Evolutionary conservation across 2,113 vertebrate species (phyloP).

Genomic region (Picathartes gymnocephalus): DNA sequence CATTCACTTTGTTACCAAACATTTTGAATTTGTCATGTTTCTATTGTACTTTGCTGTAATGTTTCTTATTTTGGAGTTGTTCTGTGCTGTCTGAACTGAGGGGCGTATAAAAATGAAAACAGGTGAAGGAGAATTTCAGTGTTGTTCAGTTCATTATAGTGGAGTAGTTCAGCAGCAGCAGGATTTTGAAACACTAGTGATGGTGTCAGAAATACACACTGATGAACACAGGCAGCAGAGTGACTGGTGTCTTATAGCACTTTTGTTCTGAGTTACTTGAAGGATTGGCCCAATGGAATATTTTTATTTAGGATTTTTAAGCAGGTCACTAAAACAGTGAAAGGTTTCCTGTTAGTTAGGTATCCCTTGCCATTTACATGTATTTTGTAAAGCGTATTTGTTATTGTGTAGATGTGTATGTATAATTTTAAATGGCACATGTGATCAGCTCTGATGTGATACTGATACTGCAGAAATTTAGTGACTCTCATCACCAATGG

Average conservation of each 20-base stretch:
- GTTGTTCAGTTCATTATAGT: not conserved
- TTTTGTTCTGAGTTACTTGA: not conserved
- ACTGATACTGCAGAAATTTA: not conserved
- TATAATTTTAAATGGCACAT: not conserved
- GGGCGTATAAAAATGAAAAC: not conserved
- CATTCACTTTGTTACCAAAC: not conserved
- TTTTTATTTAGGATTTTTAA: not conserved
- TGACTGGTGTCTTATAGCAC: not conserved
- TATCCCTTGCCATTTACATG: not conserved
- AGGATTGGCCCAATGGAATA: not conserved
- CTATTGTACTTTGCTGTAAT: not conserved
- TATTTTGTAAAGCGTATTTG: not conserved
- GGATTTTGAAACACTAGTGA: not conserved
- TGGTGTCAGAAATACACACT: not conserved
- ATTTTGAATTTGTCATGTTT: not conserved
- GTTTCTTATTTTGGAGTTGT: not conserved
- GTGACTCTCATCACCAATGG: not conserved
- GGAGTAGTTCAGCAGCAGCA: not conserved
- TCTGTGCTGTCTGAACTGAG: not conserved
- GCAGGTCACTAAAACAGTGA: not conserved
- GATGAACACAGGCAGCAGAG: not conserved
- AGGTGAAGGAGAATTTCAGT: not conserved
- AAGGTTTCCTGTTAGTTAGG: not conserved
- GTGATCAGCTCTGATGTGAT: not conserved
- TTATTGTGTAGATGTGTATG: not conserved